Evolutionary conservation across 2,888 invertebrate genomes (phyloP).

Genomic region (Euzophera pinguis): DNA sequence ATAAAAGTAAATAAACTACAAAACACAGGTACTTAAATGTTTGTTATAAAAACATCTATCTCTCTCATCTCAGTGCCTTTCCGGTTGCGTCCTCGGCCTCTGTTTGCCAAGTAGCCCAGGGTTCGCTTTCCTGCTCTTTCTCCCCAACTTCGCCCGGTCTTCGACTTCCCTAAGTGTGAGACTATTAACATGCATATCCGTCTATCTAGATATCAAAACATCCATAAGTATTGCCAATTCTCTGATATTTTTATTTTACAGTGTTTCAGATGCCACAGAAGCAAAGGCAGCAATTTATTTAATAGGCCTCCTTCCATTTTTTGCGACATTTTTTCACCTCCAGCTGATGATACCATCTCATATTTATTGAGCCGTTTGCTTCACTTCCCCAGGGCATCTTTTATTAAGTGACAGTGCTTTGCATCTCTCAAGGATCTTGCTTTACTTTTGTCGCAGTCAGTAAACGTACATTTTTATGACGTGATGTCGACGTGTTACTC

Average conservation of each 20-base stretch:
- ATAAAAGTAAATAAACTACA: too few species aligned
- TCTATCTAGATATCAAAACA: neutral
- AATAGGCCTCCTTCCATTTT: conserved; percentile 61
- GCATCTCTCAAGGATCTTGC: conserved; percentile 41
- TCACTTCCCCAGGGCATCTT: conserved; percentile 60
- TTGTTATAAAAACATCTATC: too few species aligned
- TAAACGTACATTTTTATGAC: conserved; percentile 28
- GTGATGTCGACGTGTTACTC: conserved; percentile 20
- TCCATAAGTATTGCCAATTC: conserved; percentile 19
- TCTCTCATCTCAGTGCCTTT: too few species aligned
- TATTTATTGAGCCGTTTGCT: conserved; percentile 71
- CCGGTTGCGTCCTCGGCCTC: too few species aligned
- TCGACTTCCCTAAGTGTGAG: too few species aligned
- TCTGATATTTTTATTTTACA: conserved; percentile 14
- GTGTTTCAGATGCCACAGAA: conserved; percentile 54
- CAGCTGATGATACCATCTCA: conserved; percentile 62
- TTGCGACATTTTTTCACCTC: conserved; percentile 63
- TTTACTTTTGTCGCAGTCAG: conserved; percentile 30
- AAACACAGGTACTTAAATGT: too few species aligned
- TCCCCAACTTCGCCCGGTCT: too few species aligned
- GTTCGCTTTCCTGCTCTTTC: too few species aligned
- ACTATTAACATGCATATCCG: too few species aligned
- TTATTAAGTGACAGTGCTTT: conserved; percentile 69
- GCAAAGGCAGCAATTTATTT: conserved; percentile 69
- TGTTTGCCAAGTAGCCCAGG: too few species aligned